Conservation (phyloP, 2,113 vertebrate species). For the Tricholaema leucomelas region DNA sequence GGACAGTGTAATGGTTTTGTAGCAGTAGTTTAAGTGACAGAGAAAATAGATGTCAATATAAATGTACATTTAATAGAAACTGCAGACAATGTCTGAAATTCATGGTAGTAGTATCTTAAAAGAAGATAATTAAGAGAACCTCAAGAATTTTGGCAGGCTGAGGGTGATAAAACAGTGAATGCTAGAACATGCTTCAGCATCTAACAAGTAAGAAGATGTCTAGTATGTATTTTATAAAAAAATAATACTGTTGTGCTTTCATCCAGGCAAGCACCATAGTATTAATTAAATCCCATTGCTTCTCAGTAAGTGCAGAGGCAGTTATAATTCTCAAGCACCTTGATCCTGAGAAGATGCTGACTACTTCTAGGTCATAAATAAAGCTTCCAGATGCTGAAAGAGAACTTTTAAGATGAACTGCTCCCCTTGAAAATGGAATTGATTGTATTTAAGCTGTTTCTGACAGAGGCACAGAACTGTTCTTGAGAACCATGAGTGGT, state of each 20-base stretch:
- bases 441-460: not conserved
- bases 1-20: not conserved
- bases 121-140: slow-evolving; percentile 52
- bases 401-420: not conserved
- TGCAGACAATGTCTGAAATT: slow-evolving; percentile 35
- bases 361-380: not conserved
- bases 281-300: slow-evolving; percentile 31
- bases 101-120: slow-evolving; percentile 3
- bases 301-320: not conserved
- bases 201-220: slow-evolving; percentile 45
- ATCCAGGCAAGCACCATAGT: not conserved
- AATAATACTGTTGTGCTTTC: slow-evolving; percentile 21
- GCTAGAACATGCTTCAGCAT: slow-evolving; percentile 21
- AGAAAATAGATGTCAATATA: not conserved
- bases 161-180: slow-evolving; percentile 22
- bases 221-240: slow-evolving; percentile 16
- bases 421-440: not conserved
- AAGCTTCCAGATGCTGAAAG: not conserved
- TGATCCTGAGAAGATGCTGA: not conserved
- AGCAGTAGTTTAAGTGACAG: not conserved
- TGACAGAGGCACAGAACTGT: not conserved
- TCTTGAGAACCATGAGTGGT: not conserved
- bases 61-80: not conserved
- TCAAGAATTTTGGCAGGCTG: slow-evolving; percentile 56
- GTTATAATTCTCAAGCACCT: not conserved